Conservation (phyloP, 2,113 vertebrate species). For the Machaerirhynchus nigripectus region DNA sequence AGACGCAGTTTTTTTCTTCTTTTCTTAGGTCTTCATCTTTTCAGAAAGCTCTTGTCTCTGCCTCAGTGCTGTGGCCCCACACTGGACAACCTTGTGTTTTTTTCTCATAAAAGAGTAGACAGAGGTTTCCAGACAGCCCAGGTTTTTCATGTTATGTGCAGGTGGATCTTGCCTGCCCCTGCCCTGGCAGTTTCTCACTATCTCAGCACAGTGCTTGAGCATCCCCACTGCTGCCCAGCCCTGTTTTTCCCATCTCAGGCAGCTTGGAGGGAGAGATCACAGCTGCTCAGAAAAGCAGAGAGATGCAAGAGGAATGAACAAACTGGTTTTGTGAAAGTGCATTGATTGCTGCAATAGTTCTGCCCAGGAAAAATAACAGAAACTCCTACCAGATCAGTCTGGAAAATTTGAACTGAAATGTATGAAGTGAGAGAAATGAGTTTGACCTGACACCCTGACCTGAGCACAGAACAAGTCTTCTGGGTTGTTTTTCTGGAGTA, state of each 20-base stretch:
- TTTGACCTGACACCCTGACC: neutral
- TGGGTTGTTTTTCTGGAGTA: neutral
- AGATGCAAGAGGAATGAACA: neutral
- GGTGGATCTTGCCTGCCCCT: neutral
- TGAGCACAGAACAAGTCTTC: neutral
- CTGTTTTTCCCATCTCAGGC: neutral
- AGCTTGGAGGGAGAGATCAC: neutral
- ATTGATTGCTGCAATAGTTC: neutral
- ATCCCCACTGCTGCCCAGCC: neutral
- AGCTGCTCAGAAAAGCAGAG: neutral
- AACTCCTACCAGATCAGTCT: neutral
- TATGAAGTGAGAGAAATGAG: neutral
- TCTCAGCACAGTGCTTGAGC: neutral
- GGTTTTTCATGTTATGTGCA: accelerated
- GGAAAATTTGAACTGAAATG: neutral
- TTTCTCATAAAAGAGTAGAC: neutral
- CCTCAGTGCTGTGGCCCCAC: neutral
- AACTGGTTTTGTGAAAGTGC: neutral
- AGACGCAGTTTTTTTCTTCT: neutral
- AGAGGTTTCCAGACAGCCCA: neutral
- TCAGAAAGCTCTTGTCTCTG: neutral
- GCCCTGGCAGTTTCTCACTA: neutral
- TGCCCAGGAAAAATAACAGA: neutral
- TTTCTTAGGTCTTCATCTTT: neutral
- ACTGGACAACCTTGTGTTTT: neutral